Percentiles rank a stretch among this genome's conserved stretches.
These are phyloP conservation scores for Casuarius casuarius DNA, from an alignment of 2,113 vertebrate genomes.

Conservation along the genomic window DNA sequence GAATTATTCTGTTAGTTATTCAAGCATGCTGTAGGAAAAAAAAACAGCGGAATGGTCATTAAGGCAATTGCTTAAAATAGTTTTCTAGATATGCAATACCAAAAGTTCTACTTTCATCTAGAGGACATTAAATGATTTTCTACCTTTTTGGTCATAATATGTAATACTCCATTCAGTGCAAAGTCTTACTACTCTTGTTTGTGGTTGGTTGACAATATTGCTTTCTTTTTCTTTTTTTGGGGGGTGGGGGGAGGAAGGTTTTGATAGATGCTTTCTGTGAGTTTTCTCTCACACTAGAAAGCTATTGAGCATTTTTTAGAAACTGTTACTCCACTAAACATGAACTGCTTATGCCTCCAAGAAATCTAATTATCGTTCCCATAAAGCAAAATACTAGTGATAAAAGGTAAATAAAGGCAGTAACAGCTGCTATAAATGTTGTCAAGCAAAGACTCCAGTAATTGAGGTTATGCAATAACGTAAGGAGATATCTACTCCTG, in stretches of 20 bases:
- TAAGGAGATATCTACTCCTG: not conserved
- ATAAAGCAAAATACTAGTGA: not conserved
- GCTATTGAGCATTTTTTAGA: not conserved
- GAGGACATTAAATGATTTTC: not conserved
- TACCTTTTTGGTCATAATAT: not conserved
- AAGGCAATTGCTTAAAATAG: not conserved
- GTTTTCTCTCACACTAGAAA: not conserved
- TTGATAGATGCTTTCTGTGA: not conserved
- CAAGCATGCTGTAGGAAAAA: not conserved
- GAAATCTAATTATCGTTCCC: not conserved
- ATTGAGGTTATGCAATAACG: not conserved
- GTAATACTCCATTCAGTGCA: not conserved
- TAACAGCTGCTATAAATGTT: not conserved
- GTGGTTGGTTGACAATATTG: not conserved
- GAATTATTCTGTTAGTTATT: not conserved
- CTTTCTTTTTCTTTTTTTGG: too few species aligned
- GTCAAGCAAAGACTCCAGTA: not conserved
- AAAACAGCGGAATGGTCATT: not conserved
- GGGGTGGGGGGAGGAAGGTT: not conserved
- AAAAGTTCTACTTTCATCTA: not conserved
- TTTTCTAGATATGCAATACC: not conserved
- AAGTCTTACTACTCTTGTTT: not conserved
- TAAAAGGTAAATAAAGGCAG: conserved; percentile 22
- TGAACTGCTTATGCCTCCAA: not conserved
- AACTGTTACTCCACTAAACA: not conserved